Percentiles rank a stretch among this genome's conserved stretches.
Conservation (phyloP, 2,797 vertebrate species). For the Acanthiza pusilla region DNA sequence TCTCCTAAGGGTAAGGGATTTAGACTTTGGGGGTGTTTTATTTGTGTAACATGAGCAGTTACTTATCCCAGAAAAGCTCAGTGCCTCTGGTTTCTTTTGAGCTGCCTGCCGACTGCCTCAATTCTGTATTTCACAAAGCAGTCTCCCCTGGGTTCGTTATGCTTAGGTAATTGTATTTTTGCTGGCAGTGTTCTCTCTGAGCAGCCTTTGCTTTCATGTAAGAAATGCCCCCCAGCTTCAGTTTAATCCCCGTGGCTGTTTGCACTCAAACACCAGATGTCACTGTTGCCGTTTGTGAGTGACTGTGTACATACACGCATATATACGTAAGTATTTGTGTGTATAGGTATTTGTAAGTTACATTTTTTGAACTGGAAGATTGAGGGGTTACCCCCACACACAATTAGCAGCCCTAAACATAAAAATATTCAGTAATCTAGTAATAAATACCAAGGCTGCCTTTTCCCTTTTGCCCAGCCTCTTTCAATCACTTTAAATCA, state of each 20-base stretch:
- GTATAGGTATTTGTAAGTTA: not conserved
- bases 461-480: not conserved
- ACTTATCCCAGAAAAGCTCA: not conserved
- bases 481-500: not conserved
- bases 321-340: accelerated
- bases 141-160: not conserved
- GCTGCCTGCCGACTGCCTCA: not conserved
- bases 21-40: not conserved
- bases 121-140: not conserved
- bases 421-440: not conserved
- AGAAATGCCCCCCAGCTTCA: not conserved
- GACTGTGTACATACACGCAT: accelerated
- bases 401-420: not conserved
- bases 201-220: not conserved
- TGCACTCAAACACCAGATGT: constrained; percentile 68
- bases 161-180: not conserved
- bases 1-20: not conserved
- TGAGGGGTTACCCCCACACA: accelerated
- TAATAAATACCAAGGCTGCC: not conserved
- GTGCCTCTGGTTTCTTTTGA: not conserved
- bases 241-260: not conserved
- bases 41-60: not conserved
- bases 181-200: not conserved
- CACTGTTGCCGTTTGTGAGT: constrained; percentile 54
- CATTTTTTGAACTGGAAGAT: not conserved